Conservation (phyloP, 1,140 invertebrate species). For the Stenopsyche tienmushanensis region DNA sequence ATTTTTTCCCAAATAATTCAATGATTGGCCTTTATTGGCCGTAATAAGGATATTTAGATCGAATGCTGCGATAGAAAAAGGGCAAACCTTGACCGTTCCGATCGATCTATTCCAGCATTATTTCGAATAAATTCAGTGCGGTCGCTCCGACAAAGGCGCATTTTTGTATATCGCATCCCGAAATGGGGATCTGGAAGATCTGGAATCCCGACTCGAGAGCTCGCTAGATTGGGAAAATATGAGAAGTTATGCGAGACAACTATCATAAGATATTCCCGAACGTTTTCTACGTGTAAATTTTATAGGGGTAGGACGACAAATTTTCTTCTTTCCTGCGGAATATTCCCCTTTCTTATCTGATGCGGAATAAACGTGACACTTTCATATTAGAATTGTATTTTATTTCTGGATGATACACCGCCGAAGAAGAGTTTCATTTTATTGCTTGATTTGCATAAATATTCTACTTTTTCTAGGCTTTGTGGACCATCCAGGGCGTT, state of each 20-base stretch:
- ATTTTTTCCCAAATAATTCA: no score
- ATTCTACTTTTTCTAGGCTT: no score
- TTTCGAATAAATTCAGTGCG: no score
- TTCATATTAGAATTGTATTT: slow-evolving; percentile 30
- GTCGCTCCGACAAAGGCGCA: no score
- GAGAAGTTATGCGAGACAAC: slow-evolving; percentile 30
- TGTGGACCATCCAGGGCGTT: no score
- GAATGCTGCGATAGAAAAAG: no score
- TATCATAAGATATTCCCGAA: slow-evolving; percentile 27
- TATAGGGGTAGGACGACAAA: slow-evolving; percentile 18
- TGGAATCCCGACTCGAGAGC: neutral
- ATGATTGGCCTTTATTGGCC: no score
- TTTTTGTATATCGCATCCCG: no score
- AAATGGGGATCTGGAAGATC: neutral
- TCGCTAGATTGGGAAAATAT: slow-evolving; percentile 26
- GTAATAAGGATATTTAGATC: no score
- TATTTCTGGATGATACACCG: slow-evolving; percentile 12
- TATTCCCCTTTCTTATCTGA: slow-evolving; percentile 22
- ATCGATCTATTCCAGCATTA: no score
- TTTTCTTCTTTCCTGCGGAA: slow-evolving; percentile 20
- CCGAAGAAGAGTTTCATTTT: neutral
- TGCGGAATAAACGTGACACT: slow-evolving; percentile 27
- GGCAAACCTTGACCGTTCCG: no score
- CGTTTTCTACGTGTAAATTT: slow-evolving; percentile 30
- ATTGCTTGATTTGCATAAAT: neutral